phyloP scores from a whole-genome alignment of 2,797 vertebrate species.

The Prionace glauca region DNA sequence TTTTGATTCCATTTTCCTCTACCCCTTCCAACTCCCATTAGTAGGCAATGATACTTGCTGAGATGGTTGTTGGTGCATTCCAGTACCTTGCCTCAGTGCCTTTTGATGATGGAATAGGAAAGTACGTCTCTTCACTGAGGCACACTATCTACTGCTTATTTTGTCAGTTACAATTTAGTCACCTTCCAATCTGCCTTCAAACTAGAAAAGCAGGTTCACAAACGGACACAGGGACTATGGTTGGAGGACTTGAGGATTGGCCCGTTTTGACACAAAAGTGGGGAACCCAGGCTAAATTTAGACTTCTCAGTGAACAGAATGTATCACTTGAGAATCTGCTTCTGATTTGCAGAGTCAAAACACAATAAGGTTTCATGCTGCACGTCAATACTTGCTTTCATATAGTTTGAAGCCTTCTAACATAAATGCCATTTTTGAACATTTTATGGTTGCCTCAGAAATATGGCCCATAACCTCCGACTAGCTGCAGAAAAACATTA shows the following conservation, averaged over 20 bases:
- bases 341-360: background rate
- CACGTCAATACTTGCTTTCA: background rate
- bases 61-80: background rate
- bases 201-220: background rate
- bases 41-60: background rate
- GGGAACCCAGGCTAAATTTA: background rate
- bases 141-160: background rate
- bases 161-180: background rate
- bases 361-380: background rate
- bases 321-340: background rate
- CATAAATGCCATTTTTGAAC: background rate
- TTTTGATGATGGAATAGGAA: background rate
- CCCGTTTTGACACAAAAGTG: background rate
- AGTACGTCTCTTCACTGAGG: background rate
- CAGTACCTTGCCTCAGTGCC: background rate
- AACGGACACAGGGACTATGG: background rate
- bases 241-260: background rate
- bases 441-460: background rate
- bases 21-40: background rate
- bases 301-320: background rate
- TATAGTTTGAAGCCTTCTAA: background rate
- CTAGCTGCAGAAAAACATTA: too few species aligned
- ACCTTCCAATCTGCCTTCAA: background rate
- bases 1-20: background rate
- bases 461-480: background rate